A percentile compares a stretch with the other conserved stretches of the same genome.
Evolutionary conservation across 2,113 vertebrate genomes (phyloP).

Genomic region (Pygoscelis adeliae): DNA sequence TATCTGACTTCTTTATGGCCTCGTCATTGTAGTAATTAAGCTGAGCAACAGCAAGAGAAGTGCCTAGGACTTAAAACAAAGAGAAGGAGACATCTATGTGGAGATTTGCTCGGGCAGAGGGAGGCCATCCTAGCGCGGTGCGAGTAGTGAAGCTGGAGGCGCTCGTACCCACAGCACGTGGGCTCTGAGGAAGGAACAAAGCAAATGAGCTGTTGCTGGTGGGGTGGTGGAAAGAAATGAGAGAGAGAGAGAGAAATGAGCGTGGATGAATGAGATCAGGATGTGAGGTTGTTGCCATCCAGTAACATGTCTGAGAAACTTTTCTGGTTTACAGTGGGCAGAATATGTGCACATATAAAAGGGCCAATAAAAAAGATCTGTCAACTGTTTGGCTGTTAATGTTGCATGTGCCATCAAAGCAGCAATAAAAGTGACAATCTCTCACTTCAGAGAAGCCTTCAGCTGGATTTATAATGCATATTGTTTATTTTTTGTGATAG

Average conservation of each 20-base stretch:
- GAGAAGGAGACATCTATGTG: neutral
- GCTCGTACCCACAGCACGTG: neutral
- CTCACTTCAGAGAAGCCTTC: neutral
- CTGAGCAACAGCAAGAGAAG: neutral
- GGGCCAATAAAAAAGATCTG: neutral
- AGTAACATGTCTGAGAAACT: neutral
- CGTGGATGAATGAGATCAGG: neutral
- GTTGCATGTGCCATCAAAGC: neutral
- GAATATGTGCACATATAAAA: neutral
- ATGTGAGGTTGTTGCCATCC: neutral
- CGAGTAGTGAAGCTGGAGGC: neutral
- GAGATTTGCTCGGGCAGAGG: neutral
- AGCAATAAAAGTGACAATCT: neutral
- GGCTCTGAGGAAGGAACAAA: neutral
- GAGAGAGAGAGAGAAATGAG: neutral
- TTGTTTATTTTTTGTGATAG: neutral
- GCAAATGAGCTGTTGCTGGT: neutral
- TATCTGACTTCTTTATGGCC: neutral
- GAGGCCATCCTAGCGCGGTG: fast-evolving
- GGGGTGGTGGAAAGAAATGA: neutral
- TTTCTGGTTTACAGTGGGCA: neutral
- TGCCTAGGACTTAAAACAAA: neutral
- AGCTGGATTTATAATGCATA: neutral
- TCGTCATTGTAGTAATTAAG: neutral
- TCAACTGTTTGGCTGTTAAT: neutral